These are phyloP conservation scores for Mustela nigripes DNA, from an alignment of 2,113 vertebrate species.

Conservation along the genomic window DNA sequence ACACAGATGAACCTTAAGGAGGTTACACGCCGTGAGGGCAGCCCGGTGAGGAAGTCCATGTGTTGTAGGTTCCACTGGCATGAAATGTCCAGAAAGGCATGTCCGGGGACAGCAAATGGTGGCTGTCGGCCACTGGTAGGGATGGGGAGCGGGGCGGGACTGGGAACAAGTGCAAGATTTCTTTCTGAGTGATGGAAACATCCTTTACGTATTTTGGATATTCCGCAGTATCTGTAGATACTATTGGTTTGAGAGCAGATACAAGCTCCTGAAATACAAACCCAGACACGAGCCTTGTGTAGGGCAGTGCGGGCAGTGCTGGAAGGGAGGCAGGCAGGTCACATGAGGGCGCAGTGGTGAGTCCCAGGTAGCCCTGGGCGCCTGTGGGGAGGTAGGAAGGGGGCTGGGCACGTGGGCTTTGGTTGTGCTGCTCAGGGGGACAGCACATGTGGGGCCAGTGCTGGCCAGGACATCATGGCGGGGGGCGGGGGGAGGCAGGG, in stretches of 20 bases:
- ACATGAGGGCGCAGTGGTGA: not conserved
- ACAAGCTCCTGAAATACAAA: not conserved
- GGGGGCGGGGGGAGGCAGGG: no score
- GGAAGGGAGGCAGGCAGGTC: not conserved
- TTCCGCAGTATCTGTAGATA: not conserved
- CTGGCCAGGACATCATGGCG: not conserved
- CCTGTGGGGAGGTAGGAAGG: no score
- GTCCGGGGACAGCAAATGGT: not conserved
- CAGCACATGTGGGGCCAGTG: not conserved
- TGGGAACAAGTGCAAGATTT: accelerated
- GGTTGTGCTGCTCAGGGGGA: not conserved
- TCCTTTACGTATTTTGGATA: not conserved
- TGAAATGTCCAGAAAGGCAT: not conserved
- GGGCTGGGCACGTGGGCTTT: not conserved
- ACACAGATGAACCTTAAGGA: not conserved
- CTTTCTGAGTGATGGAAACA: not conserved
- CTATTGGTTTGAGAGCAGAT: not conserved
- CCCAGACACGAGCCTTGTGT: not conserved
- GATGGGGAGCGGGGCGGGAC: no score
- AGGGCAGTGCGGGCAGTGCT: accelerated
- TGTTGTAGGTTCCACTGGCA: not conserved
- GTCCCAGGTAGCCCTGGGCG: not conserved
- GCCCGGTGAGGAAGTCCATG: not conserved
- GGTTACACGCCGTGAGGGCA: accelerated
- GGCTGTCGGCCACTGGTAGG: not conserved